Base-by-base conservation (phyloP, 2,113 vertebrate species). In the Dipodomys stephensi region DNA sequence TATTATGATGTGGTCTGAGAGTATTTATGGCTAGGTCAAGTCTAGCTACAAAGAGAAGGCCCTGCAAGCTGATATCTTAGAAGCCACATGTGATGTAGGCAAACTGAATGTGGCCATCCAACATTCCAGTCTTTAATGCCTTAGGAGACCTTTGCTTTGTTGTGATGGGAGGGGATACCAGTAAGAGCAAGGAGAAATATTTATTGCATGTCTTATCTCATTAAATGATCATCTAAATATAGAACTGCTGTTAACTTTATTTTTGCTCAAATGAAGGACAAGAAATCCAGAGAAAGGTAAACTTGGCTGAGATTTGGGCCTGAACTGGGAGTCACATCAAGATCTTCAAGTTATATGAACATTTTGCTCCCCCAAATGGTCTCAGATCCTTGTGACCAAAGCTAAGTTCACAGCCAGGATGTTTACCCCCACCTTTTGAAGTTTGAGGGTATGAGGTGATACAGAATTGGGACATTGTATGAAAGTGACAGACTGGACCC, bases 11-110 rank as follows among this genome's bases (percentile, higher is more conserved):
- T 76, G 39, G 83, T 9, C 62, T 30, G 13, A 77, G 69, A 67
- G 39, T 95, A 88, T 93, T 94, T 93, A 76, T 77, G 91, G 62
- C 64, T 20, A 69, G 81, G 78, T 88, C 91, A 94, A 87, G 89
- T 92, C 87, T 91, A 96, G 80, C 93, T 88, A 91, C 76, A 91
- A 87, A 92, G 72, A 94, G 78, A 91, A 92, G 64, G 7, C 68
- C 81, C 80, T 92, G 86, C 27, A 39, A 86, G 73, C 62, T 73
- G 77, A 94, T 92, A 91, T 62, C 85, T 90, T 65, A 92, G 88
- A 96, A 91, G 79, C 64, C 69, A 82, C 82, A 69, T 86, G 92
- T 82, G 92, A 94, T 46, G 49, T 76, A 91, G 80, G 69, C 57
- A 79, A 82, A 88, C 67, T 92, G 82, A 83, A 77, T 67, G 92